Conservation (phyloP, 2,888 invertebrate species). For the Rhabditoides inermis region DNA sequence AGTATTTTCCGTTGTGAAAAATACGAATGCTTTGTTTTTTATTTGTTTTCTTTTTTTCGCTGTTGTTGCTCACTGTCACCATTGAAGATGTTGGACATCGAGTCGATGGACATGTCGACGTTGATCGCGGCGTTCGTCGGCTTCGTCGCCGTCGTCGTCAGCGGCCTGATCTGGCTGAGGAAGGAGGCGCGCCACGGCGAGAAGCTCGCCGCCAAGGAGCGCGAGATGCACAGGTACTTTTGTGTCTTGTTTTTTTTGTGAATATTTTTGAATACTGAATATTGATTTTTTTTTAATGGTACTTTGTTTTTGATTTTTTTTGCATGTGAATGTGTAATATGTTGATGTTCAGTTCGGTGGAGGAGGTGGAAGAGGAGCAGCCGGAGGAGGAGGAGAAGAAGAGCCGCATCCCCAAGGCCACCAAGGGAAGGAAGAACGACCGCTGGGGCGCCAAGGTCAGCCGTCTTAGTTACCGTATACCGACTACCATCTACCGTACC, state of each 20-base stretch:
- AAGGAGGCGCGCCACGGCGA: no score
- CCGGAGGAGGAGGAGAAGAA: slow-evolving; percentile 13
- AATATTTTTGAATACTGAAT: no score
- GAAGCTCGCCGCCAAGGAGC: no score
- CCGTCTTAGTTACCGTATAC: neutral
- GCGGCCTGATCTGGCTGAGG: slow-evolving; percentile 13
- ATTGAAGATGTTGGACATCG: slow-evolving; percentile 17
- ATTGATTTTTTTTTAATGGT: no score
- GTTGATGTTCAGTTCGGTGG: neutral
- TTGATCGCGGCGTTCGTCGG: slow-evolving; percentile 15
- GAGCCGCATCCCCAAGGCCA: slow-evolving; percentile 17
- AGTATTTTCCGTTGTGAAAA: no score
- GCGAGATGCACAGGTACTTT: no score
- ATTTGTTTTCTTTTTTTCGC: neutral
- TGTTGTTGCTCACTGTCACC: neutral
- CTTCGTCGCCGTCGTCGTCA: slow-evolving; percentile 14
- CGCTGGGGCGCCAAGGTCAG: neutral
- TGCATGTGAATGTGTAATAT: no score
- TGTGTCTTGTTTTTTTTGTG: no score
- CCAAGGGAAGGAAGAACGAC: slow-evolving; percentile 9
- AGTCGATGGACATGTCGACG: slow-evolving; percentile 12
- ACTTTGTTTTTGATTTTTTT: no score
- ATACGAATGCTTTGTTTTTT: neutral
- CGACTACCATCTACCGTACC: neutral
- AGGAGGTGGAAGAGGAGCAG: slow-evolving; percentile 14